phyloP scores from a whole-genome alignment of 2,888 invertebrate species.

The Xiphydria camelus region DNA sequence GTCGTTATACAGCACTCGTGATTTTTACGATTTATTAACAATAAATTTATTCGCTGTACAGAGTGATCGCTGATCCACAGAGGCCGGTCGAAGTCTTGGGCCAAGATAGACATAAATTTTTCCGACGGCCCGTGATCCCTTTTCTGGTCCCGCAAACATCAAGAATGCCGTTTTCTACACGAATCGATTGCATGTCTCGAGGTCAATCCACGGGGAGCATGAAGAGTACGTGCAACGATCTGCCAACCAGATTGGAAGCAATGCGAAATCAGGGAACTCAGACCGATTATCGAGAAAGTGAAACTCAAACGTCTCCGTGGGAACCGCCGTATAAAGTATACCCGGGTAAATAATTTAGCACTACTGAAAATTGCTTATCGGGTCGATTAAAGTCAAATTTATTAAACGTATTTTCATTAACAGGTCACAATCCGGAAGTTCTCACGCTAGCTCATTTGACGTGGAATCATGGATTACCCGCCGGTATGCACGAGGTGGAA shows the following conservation, averaged over 20 bases:
- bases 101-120: conserved; percentile 17
- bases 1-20: too few relatives aligned
- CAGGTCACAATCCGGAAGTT: conserved; percentile 64
- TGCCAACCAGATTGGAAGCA: conserved; percentile 18
- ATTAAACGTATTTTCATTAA: not conserved
- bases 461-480: conserved; percentile 69
- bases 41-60: too few relatives aligned
- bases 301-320: conserved; percentile 79
- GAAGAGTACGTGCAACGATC: conserved; percentile 19
- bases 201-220: conserved; percentile 18
- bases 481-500: conserved; percentile 65
- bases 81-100: conserved; percentile 47
- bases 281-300: conserved; percentile 74
- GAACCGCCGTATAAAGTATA: conserved; percentile 66
- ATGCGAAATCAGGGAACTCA: conserved; percentile 63
- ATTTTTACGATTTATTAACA: too few relatives aligned
- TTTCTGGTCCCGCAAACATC: conserved; percentile 19
- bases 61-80: too few relatives aligned
- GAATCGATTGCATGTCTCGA: conserved; percentile 13
- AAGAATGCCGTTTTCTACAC: conserved; percentile 17
- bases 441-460: conserved; percentile 67
- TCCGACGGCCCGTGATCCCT: conserved; percentile 25
- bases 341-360: conserved; percentile 38
- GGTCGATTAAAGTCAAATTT: conserved; percentile 3
- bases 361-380: conserved; percentile 43